These are phyloP conservation scores for Heterodera carotae DNA, from an alignment of 1,140 invertebrate genomes.

Conservation along the genomic window DNA sequence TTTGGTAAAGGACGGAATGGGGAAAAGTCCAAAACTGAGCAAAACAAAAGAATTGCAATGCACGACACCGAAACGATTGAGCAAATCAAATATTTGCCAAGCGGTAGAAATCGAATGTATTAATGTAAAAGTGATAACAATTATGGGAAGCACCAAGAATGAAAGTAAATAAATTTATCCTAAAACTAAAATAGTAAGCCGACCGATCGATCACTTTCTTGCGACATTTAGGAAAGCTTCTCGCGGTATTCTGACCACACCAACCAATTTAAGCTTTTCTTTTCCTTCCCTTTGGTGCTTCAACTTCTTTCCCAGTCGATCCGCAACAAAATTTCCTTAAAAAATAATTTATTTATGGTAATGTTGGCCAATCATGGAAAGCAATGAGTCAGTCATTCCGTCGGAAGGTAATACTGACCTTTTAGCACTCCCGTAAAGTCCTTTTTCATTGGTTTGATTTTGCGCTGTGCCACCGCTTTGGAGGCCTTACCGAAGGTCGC, in stretches of 20 bases:
- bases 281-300: slow-evolving; percentile 88
- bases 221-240: slow-evolving; percentile 91
- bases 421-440: slow-evolving; percentile 71
- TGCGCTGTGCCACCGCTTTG: slow-evolving; percentile 83
- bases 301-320: slow-evolving; percentile 83
- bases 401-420: slow-evolving; percentile 39
- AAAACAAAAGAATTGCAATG: background rate
- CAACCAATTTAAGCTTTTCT: slow-evolving; percentile 84
- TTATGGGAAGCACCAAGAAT: no score
- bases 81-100: no score
- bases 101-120: no score
- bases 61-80: no score
- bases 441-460: slow-evolving; percentile 83
- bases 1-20: background rate
- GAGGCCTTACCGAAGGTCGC: slow-evolving; percentile 73
- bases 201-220: slow-evolving; percentile 67
- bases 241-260: slow-evolving; percentile 84
- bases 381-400: slow-evolving; percentile 19
- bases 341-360: no score
- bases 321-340: slow-evolving; percentile 74
- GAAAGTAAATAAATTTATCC: no score
- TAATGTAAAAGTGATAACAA: no score
- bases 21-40: background rate
- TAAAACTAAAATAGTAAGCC: no score
- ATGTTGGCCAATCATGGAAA: slow-evolving; percentile 71